Evolutionary conservation across 1,140 invertebrate species (phyloP).

Genomic region (Metopolophium dirhodum): DNA sequence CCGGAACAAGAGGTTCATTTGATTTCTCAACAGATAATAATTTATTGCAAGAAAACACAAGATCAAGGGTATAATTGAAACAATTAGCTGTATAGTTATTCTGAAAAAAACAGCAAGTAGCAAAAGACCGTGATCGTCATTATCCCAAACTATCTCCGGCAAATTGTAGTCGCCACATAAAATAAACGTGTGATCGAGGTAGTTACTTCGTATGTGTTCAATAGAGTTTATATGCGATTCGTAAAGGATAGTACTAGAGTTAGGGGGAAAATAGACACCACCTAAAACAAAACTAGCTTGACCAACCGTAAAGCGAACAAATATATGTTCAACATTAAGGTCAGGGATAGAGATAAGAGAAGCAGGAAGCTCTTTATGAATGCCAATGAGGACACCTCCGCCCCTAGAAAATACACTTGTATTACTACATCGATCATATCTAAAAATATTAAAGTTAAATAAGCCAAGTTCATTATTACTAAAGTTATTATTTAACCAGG

Average conservation of each 20-base stretch:
- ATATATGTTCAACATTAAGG: constrained; percentile 1
- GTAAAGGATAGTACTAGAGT: not conserved
- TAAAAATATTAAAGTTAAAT: constrained; percentile 31
- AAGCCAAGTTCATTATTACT: not conserved
- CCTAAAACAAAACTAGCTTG: not conserved
- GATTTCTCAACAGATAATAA: not conserved
- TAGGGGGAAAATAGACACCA: not conserved
- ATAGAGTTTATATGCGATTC: not conserved
- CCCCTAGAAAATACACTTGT: not conserved
- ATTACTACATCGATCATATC: not conserved
- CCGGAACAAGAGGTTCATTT: not conserved
- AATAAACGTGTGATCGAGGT: not conserved
- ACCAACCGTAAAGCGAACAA: constrained; percentile 24
- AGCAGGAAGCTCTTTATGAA: not conserved
- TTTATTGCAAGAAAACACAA: constrained; percentile 9
- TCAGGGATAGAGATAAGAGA: not conserved
- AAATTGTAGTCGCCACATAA: not conserved
- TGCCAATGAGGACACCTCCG: not conserved
- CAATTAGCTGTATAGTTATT: not conserved
- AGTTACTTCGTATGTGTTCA: not conserved
- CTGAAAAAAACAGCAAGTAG: not conserved
- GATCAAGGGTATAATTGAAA: not conserved
- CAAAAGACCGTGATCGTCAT: not conserved
- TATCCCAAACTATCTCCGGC: too few species aligned
- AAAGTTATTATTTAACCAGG: constrained; percentile 21